A percentile compares a stretch with the other conserved stretches of the same genome.
phyloP scores from a whole-genome alignment of 2,113 vertebrate species.

The Theristicus caerulescens region DNA sequence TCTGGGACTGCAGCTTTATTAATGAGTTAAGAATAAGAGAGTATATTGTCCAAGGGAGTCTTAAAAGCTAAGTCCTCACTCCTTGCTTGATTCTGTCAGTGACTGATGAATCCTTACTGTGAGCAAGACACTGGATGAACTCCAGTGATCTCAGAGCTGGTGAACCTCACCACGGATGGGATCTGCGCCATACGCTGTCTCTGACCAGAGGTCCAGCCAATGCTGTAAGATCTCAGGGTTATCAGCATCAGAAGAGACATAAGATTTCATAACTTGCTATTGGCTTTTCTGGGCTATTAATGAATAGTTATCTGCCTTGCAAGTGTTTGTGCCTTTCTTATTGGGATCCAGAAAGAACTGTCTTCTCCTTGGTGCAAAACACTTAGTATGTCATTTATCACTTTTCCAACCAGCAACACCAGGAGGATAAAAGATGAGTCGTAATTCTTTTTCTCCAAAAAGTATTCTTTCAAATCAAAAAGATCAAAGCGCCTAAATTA shows the following conservation, averaged over 20 bases:
- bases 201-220: neutral
- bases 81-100: neutral
- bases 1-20: neutral
- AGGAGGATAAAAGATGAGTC: neutral
- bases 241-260: accelerated
- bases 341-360: neutral
- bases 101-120: neutral
- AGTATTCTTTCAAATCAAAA: neutral
- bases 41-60: neutral
- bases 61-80: neutral
- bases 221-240: accelerated
- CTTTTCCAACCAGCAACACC: neutral
- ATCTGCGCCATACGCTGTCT: neutral
- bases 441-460: neutral
- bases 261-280: neutral
- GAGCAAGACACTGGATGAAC: neutral
- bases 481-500: neutral
- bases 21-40: neutral
- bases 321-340: neutral
- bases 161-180: neutral
- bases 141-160: neutral
- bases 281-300: neutral
- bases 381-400: neutral
- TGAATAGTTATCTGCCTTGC: neutral
- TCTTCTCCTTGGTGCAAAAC: neutral